phyloP scores from a whole-genome alignment of 2,888 invertebrate genomes.

The Napeogenes sylphis region DNA sequence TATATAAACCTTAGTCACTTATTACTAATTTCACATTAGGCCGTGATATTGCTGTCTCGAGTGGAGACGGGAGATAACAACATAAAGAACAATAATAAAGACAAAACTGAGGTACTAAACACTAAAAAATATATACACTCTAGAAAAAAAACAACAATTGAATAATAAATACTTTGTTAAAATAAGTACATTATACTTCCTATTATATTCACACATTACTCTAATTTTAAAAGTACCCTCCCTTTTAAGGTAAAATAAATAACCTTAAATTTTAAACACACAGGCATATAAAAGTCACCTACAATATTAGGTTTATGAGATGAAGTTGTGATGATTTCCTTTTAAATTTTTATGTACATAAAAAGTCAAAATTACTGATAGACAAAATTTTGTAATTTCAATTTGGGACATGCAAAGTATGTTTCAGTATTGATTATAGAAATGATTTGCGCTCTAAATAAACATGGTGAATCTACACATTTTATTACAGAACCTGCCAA shows the following conservation, averaged over 20 bases:
- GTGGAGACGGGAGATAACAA: not conserved
- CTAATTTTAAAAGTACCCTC: not conserved
- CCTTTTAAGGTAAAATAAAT: not conserved
- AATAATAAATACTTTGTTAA: constrained; percentile 12
- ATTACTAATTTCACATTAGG: constrained; percentile 29
- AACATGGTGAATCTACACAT: not conserved
- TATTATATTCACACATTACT: not conserved
- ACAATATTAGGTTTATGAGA: too few species aligned
- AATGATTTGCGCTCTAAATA: not conserved
- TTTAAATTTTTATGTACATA: too few species aligned
- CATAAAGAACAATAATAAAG: constrained; percentile 4
- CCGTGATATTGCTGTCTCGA: constrained; percentile 17
- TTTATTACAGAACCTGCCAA: constrained; percentile 2
- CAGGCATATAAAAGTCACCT: too few species aligned
- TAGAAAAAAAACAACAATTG: constrained; percentile 13
- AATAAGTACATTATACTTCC: constrained; percentile 15
- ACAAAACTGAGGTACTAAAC: not conserved
- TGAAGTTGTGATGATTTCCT: too few species aligned
- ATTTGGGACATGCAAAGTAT: too few species aligned
- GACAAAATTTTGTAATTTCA: too few species aligned
- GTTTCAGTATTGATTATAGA: too few species aligned
- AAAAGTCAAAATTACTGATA: too few species aligned
- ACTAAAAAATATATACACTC: constrained; percentile 10
- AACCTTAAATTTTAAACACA: too few species aligned
- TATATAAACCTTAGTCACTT: constrained; percentile 22